These are phyloP conservation scores for Sparus aurata DNA, from an alignment of 2,797 vertebrate species.

Conservation along the genomic window DNA sequence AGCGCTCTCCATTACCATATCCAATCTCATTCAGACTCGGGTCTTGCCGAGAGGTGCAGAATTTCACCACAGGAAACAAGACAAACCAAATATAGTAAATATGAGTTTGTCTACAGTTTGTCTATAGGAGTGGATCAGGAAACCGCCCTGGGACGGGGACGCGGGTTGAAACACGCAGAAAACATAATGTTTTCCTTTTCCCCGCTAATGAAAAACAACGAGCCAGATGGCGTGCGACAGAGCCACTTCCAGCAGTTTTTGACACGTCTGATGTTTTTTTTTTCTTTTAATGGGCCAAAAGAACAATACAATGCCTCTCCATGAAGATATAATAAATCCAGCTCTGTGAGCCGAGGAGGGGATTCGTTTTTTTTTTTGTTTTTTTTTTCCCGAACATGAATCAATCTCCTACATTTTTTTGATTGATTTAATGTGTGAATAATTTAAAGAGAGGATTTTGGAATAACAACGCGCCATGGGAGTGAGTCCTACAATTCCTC, in stretches of 20 bases:
- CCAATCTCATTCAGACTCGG: slow-evolving; percentile 73
- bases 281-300: slow-evolving; percentile 30
- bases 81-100: slow-evolving; percentile 63
- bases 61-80: slow-evolving; percentile 65
- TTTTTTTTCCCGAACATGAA: slow-evolving; percentile 29
- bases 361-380: neutral
- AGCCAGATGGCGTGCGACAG: slow-evolving; percentile 31
- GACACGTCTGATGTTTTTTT: slow-evolving; percentile 13
- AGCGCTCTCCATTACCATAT: slow-evolving; percentile 75
- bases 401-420: slow-evolving; percentile 55
- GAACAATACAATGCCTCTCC: slow-evolving; percentile 40
- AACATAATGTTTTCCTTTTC: slow-evolving; percentile 26
- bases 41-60: slow-evolving; percentile 64
- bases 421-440: slow-evolving; percentile 73
- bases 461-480: slow-evolving; percentile 68
- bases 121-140: neutral
- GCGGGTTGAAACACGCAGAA: slow-evolving; percentile 42
- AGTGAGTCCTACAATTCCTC: slow-evolving; percentile 69
- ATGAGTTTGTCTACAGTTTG: slow-evolving; percentile 31
- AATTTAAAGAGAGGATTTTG: slow-evolving; percentile 63
- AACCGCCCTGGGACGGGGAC: slow-evolving; percentile 29
- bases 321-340: slow-evolving; percentile 34
- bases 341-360: slow-evolving; percentile 5
- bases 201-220: slow-evolving; percentile 41
- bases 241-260: slow-evolving; percentile 32